phyloP scores from a whole-genome alignment of 2,113 vertebrate genomes.

The Porphyrio hochstetteri region DNA sequence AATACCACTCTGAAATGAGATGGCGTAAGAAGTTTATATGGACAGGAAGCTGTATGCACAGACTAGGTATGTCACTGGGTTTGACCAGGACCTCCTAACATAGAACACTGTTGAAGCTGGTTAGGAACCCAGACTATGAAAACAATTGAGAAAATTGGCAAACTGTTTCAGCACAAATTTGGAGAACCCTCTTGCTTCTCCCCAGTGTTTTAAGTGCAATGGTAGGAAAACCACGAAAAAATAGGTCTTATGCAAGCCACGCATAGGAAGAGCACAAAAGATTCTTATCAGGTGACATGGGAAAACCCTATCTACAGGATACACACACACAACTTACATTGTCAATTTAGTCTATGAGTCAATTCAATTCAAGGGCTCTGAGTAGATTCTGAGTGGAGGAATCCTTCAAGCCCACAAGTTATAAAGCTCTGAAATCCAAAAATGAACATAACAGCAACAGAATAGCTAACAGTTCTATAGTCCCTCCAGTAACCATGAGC shows the following conservation, averaged over 20 bases:
- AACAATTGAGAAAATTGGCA: neutral
- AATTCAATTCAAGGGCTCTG: neutral
- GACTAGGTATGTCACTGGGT: neutral
- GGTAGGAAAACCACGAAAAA: neutral
- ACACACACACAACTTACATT: neutral
- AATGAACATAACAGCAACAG: neutral
- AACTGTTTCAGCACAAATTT: neutral
- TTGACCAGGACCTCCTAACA: neutral
- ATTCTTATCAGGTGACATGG: accelerated
- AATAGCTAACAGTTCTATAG: neutral
- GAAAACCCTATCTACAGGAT: neutral
- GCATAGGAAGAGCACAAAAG: accelerated
- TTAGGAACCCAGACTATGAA: neutral
- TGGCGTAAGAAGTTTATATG: neutral
- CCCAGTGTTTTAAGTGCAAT: neutral
- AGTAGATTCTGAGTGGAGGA: neutral
- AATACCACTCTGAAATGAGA: neutral
- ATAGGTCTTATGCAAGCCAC: neutral
- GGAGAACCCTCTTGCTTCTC: neutral
- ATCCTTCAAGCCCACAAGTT: neutral
- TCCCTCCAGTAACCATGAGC: neutral
- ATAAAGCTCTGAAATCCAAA: neutral
- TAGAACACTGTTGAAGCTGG: neutral
- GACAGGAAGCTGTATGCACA: neutral
- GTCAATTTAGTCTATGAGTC: neutral